Evolutionary conservation across 2,888 invertebrate species (phyloP), one percentile per base, ranked within the genome.

Genomic region (Drosophila eohydei): DNA sequence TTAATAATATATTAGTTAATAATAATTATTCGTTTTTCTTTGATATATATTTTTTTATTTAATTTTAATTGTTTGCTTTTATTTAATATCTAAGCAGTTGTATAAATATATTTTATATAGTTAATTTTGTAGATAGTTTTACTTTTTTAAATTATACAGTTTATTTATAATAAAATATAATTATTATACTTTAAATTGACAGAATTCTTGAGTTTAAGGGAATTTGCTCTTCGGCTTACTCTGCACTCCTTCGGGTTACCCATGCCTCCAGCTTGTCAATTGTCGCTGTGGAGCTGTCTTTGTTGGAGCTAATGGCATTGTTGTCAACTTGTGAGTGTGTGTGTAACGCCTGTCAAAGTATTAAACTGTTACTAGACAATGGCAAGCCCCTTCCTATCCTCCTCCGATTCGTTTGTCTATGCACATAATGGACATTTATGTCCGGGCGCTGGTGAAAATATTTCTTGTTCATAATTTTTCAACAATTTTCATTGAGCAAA

Each of bases 251-350:
- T 48, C 9, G 43, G 71, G 41, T 9, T 40, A 41, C 43, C 40
- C 62, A 41, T 57, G 54, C 43, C 54, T 34, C 26, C 64, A 46
- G 66, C 68, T 68, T 83, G 81, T 83, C 78, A 83, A 83, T 86
- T 86, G 82, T 81, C 79, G 70, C 62, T 41, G 68, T 70, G 59
- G 36, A 48, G 30, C 48, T 71, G 60, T 68, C 83, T 71, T 83
- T 84, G 86, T 83, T 86, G 77, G 44, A 40, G 65, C 84, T 84
- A 84, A 84, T 84, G 86, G 86, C 61, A 83, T 84, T 84, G 84
- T 84, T 83, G 86, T 82, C 86, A 81, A 74, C 81, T 67, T 7
- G 41, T 65, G 50, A 58, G 71, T 71, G 63, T 74, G 63, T 73
- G 67, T 74, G 78, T 69, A 78, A 73, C 68, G 85, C 69, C 83